phyloP scores from a whole-genome alignment of 2,888 invertebrate species.

The Paralinhomoeus sp. region DNA sequence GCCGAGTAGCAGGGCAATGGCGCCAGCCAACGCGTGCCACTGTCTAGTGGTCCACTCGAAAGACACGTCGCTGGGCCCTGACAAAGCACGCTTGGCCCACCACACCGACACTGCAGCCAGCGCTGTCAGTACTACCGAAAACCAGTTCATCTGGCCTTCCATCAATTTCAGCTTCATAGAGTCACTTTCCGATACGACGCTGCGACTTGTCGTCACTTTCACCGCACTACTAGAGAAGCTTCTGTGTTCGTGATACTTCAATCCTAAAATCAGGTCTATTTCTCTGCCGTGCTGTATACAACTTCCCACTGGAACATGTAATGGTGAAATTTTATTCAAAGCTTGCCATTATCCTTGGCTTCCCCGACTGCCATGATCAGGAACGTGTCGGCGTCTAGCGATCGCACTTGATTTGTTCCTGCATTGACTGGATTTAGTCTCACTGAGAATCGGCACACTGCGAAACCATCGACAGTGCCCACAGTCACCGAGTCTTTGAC shows the following conservation, averaged over 20 bases:
- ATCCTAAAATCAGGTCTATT: no score
- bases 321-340: no score
- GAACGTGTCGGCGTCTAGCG: not conserved
- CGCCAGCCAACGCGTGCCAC: not conserved
- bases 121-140: not conserved
- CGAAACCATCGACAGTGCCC: not conserved
- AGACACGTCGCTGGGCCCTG: not conserved
- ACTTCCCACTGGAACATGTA: no score
- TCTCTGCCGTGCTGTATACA: no score
- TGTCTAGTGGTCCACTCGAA: not conserved
- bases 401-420: not conserved
- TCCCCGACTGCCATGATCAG: not conserved
- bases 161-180: no score
- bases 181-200: no score
- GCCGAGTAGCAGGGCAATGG: not conserved
- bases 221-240: no score
- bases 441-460: not conserved
- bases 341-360: not conserved
- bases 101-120: not conserved
- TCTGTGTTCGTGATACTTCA: no score
- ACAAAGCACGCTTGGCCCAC: not conserved
- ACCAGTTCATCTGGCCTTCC: no score
- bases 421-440: not conserved
- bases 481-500: not conserved
- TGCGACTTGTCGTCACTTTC: no score